Percentiles rank a stretch among this genome's conserved stretches.
Conservation (phyloP, 2,113 vertebrate species). For the Mugil cephalus region DNA sequence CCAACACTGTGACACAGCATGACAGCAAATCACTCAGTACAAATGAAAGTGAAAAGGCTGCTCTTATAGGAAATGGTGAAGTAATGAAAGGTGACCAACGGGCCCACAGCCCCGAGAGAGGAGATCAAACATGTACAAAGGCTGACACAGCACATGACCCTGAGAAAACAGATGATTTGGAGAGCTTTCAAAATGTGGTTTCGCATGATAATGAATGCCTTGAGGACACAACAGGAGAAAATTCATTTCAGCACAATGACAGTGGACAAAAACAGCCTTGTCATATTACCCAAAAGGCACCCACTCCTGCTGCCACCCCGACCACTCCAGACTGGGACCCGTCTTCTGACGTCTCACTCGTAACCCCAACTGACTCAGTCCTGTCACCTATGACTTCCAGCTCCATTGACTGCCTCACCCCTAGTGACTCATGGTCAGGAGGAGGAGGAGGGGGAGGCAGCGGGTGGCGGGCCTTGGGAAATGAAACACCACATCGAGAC, state of each 20-base stretch:
- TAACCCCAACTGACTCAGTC: constrained; percentile 86
- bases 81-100: constrained; percentile 48
- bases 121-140: constrained; percentile 22
- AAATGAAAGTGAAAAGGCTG: constrained; percentile 30
- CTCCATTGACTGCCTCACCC: constrained; percentile 84
- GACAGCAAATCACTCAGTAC: constrained; percentile 41
- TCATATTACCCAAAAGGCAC: constrained; percentile 10
- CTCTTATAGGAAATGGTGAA: constrained; percentile 56
- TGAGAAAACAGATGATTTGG: constrained; percentile 19
- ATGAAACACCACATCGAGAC: constrained; percentile 86
- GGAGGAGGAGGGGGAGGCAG: constrained; percentile 78
- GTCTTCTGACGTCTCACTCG: constrained; percentile 68
- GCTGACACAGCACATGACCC: constrained; percentile 2
- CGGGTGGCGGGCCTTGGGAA: constrained; percentile 85
- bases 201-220: constrained; percentile 21
- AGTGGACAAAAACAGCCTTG: constrained; percentile 11
- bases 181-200: constrained; percentile 32
- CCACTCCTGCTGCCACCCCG: constrained; percentile 37
- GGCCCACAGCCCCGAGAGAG: constrained; percentile 10
- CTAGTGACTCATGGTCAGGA: constrained; percentile 82
- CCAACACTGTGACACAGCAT: constrained; percentile 43
- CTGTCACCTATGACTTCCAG: constrained; percentile 84
- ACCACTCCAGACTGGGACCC: constrained; percentile 77
- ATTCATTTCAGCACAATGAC: constrained; percentile 28
- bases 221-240: constrained; percentile 24